Evolutionary conservation across 1,140 invertebrate genomes (phyloP), one percentile per base, ranked within the genome.

Genomic region (Cotesia chilonis): DNA sequence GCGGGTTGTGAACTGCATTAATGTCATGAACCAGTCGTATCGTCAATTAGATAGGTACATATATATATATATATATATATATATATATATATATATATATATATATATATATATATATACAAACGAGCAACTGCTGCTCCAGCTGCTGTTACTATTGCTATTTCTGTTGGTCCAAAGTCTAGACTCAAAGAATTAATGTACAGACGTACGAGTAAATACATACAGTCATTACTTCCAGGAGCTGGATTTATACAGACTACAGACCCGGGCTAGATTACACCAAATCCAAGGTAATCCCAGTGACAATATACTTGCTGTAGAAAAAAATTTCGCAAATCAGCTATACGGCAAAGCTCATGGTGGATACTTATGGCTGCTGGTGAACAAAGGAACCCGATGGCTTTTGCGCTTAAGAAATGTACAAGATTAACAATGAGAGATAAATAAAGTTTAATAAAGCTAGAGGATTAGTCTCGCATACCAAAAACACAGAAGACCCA

Each of bases 31-130:
- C 52, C 14, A 37, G 66, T 57, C 52, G 52, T 68, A 68, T 68
- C 52, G 66, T 68, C 66, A 68, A 68, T 68, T 68, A 68, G 52
- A 36, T 57, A 55, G 36, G 36, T 68, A 57, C 66, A 36, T 68
- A 47, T 47, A 47, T 47, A 6, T 47, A 47, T 47, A 47, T 47
- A 41, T 41, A 41, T 14, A 14, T 14, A 14, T 14, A 14, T 14
- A 14, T 14, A 14, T 14, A 14, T 14, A 14, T 14, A 14, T 14
- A 14, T 14, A 14, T 14, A 14, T 14, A 14, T 14, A 14, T 14
- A 14, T 14, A 14, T 14, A 14, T 14, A 14, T 14, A 14, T 14
- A 14, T 14, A 14, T 14, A 14, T 14, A 14, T 41, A 41, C 17
- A 17, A 17, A 17, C 17, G 0, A 28, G 28, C 28, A 28, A 28